Conservation (phyloP, 1,140 invertebrate species). For the Euborellia annulipes region DNA sequence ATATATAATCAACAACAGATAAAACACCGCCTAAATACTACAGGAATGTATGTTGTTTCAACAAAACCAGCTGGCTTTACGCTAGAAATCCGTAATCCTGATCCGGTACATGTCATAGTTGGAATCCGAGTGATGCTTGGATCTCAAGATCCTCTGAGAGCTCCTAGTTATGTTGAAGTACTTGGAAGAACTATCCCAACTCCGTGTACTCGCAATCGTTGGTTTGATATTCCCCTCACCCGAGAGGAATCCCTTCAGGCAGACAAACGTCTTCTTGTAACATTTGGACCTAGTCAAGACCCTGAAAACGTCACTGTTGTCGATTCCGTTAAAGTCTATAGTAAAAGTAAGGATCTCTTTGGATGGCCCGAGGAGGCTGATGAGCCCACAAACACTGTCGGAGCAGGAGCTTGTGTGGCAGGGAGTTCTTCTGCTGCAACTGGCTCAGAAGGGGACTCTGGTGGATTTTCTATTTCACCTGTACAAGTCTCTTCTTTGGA, state of each 20-base stretch:
- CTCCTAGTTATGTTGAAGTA: conserved; percentile 69
- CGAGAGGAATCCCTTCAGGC: conserved; percentile 85
- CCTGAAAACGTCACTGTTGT: conserved; percentile 79
- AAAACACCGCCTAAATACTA: conserved; percentile 81
- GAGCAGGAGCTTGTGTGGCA: conserved; percentile 23
- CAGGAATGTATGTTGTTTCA: conserved; percentile 72
- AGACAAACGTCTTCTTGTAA: conserved; percentile 81
- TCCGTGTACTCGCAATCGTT: conserved; percentile 58
- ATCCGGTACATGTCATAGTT: conserved; percentile 34
- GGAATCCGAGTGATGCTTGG: conserved; percentile 75
- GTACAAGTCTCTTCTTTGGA: conserved; percentile 35
- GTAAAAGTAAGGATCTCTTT: conserved; percentile 89
- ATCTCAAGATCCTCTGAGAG: conserved; percentile 67
- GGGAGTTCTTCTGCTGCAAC: conserved; percentile 20
- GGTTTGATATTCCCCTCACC: conserved; percentile 91
- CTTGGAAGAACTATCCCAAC: conserved; percentile 67
- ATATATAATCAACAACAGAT: conserved; percentile 91
- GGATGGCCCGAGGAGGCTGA: conserved; percentile 94
- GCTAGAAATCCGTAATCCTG: conserved; percentile 78
- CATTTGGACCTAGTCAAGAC: conserved; percentile 81
- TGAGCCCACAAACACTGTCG: conserved; percentile 47
- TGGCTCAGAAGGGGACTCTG: conserved; percentile 28
- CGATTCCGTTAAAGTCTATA: conserved; percentile 86
- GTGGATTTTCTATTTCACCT: conserved; percentile 20
- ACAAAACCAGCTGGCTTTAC: conserved; percentile 78